Base-by-base conservation (phyloP, 2,797 vertebrate species). In the Hyperoplus lanceolatus region DNA sequence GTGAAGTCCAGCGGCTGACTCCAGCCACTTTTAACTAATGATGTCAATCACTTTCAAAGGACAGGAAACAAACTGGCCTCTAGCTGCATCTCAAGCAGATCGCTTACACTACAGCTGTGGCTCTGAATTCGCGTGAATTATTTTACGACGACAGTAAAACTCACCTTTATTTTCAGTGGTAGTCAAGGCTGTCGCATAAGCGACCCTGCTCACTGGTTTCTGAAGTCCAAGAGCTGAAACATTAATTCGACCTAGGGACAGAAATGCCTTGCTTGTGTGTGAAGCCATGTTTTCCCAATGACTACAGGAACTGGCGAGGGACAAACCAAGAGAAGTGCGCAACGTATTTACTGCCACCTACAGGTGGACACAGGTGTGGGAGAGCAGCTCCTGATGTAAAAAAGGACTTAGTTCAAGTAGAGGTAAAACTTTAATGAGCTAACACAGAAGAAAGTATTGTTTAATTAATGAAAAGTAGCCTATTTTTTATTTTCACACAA, bases 271-370 rank as follows among this genome's bases (percentile, higher is more conserved):
- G 1, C 69, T 61, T 2, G 60, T 53, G 81, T 80, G 72, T 0
- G 92, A 78, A 50, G 95, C 94, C 96, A 96, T 96, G 82, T 90
- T 94, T 87, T 61, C 6, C 3, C 49, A 21, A 3, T 12, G 62
- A 65, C 84, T 88, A 92, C 85, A 80, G 90, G 14, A 38, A 4
- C 0, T 1, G 1, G 15, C 4, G n/a, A 79, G 69, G 75, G 81
- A 87, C 82, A 81, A 58, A 46, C 1, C 0, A 2, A 1, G 0
- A 0, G 2, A 45, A 18, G 9, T 0, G 67, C 53, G 36, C 83
- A 74, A 29, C 6, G 8, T 38, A 18, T 79, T 59, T 61, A 67
- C 64, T 3, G 81, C 72, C 84, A 8, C 73, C 73, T 86, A 14
- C 13, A 45, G 82, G 61, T 53, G 11, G 60, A 29, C 1, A 12